Evolutionary conservation across 30 jellyfish, hydroid and myxozoan species (phyloP).

Genomic region (Hydra vulgaris): DNA sequence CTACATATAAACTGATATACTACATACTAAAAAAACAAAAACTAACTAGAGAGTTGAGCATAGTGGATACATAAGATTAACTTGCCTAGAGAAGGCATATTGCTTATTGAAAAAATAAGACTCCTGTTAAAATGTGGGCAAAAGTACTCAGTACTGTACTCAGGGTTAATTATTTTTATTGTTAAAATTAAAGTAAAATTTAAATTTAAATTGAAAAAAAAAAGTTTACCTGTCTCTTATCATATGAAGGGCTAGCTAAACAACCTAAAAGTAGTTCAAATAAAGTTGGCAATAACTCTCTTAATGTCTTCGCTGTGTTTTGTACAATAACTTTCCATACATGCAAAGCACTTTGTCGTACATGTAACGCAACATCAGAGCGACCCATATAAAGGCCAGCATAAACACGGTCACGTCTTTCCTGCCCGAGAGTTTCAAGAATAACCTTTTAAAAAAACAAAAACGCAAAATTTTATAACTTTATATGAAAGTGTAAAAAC

Average conservation of each 20-base stretch:
- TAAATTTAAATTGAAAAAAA: too few relatives aligned
- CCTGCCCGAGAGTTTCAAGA: conserved; percentile 68
- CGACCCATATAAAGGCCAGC: conserved; percentile 98
- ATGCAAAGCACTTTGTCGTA: conserved; percentile 89
- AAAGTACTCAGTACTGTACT: too few relatives aligned
- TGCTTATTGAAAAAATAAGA: too few relatives aligned
- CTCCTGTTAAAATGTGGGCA: too few relatives aligned
- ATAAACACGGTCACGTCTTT: conserved; percentile 84
- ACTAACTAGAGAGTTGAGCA: too few relatives aligned
- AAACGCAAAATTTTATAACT: neutral
- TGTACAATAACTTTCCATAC: conserved; percentile 96
- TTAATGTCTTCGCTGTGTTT: conserved; percentile 87
- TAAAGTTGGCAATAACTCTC: conserved; percentile 79
- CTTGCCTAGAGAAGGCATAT: too few relatives aligned
- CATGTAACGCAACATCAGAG: conserved; percentile 83
- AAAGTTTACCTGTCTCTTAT: conserved; percentile 74
- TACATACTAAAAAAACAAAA: neutral
- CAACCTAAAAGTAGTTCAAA: conserved; percentile 73
- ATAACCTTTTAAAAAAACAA: conserved; percentile 52
- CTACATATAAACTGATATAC: too few relatives aligned
- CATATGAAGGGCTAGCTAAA: conserved; percentile 72
- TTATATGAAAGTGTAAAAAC: too few relatives aligned
- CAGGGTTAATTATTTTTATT: too few relatives aligned
- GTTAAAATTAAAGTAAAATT: too few relatives aligned
- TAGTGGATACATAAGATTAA: too few relatives aligned